Conservation (phyloP, 2,113 vertebrate species). For the Falco punctatus region DNA sequence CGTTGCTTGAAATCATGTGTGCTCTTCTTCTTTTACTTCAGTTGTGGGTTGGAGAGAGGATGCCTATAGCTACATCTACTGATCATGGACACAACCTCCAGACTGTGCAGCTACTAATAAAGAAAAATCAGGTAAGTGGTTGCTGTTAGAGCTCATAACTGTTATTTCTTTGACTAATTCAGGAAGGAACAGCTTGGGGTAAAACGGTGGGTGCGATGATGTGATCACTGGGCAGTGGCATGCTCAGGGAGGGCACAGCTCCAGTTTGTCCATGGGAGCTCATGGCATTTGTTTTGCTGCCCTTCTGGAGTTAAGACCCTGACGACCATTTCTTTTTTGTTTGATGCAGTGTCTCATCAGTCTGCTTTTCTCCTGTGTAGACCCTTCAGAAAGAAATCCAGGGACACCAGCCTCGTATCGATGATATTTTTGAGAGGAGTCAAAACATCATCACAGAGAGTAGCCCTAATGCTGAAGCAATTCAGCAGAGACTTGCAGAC, state of each 20-base stretch:
- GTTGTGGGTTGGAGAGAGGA: conserved; percentile 90
- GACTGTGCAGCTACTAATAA: conserved; percentile 95
- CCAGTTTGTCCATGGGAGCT: not conserved
- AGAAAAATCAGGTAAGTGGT: conserved; percentile 92
- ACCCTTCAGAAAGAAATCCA: conserved; percentile 97
- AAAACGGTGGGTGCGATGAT: not conserved
- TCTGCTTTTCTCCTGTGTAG: conserved; percentile 57
- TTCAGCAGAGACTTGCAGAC: conserved; percentile 84
- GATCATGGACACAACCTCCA: conserved; percentile 97
- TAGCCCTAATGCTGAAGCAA: conserved; percentile 80
- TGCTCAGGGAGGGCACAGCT: not conserved
- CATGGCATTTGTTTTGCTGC: not conserved
- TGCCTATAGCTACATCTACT: conserved; percentile 91
- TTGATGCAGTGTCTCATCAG: not conserved
- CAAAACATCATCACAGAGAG: conserved; percentile 83
- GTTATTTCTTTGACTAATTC: not conserved
- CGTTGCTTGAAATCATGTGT: not conserved
- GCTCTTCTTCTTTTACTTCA: conserved; percentile 18
- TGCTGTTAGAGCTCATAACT: not conserved
- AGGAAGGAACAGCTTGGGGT: not conserved
- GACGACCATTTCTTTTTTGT: not conserved
- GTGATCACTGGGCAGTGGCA: not conserved
- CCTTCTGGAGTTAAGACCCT: not conserved
- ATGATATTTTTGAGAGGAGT: conserved; percentile 93
- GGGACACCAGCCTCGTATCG: conserved; percentile 92